phyloP scores from a whole-genome alignment of 1,140 invertebrate genomes.

The Macrosteles quadrilineatus region DNA sequence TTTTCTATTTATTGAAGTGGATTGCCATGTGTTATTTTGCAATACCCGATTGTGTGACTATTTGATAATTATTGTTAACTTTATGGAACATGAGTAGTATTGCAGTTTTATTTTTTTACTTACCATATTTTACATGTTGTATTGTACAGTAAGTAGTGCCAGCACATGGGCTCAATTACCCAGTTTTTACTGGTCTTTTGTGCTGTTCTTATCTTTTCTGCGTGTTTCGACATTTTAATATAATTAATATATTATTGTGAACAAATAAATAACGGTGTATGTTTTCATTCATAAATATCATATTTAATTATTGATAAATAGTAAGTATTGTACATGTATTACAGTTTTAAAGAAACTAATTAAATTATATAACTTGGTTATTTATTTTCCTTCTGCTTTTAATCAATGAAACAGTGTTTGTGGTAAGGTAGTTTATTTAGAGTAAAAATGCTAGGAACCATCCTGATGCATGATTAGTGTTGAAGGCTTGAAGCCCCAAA shows the following conservation, averaged over 20 bases:
- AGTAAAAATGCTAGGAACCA: too few species aligned
- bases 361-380: too few species aligned
- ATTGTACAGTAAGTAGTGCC: neutral
- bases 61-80: neutral
- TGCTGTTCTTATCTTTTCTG: constrained; percentile 12
- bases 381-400: too few species aligned
- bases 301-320: constrained; percentile 2
- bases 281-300: constrained; percentile 12
- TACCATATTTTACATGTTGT: neutral
- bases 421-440: too few species aligned
- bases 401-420: too few species aligned
- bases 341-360: constrained; percentile 15
- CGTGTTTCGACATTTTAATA: constrained; percentile 13
- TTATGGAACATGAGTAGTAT: neutral
- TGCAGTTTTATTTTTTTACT: constrained; percentile 6
- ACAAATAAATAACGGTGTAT: constrained; percentile 12
- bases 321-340: constrained; percentile 19
- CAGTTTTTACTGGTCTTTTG: constrained; percentile 13
- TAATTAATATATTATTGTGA: constrained; percentile 15
- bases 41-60: neutral
- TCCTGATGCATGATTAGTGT: too few species aligned
- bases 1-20: neutral
- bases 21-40: neutral
- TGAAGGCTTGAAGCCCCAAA: too few species aligned
- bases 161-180: neutral